Evolutionary conservation across 2,888 invertebrate genomes (phyloP), one percentile per base, ranked within the genome.

Genomic region (Lasioglossum morio): DNA sequence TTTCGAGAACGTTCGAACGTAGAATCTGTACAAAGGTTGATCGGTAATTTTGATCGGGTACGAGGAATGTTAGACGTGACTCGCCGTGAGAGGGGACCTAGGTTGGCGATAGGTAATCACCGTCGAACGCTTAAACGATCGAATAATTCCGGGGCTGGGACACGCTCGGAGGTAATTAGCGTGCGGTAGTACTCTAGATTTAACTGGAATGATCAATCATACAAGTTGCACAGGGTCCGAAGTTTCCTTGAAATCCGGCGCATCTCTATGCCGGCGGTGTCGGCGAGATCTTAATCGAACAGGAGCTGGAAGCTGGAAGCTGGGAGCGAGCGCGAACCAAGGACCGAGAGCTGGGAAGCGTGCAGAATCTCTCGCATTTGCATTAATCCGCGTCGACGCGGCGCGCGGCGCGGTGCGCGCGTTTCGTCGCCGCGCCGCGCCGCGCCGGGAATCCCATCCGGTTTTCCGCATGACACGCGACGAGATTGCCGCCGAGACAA

Each of bases 141-240:
- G 78, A 82, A 85, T 83, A 84, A 82, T 81, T 88, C 73, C 81
- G 10, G 57, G 69, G 69, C 57, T 74, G 72, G 40, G 48, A n/a
- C 60, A 40, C 72, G 63, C 60, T 37, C 72, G 46, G 43, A 66
- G 89, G 87, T 90, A 90, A 90, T 90, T 90, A 84, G 78, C 83
- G 75, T 34, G 69, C 69, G 37, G 76, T 27, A 53, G 72, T 80
- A 75, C 81, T 84, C 79, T 53, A 76, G 79, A 90, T 90, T 90
- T 82, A 85, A 88, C 72, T 82, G 60, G 83, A 73, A 73, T 77
- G 80, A 90, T 88, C 84, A 82, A 85, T 90, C 90, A 87, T 86
- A 85, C 83, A 72, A 75, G 69, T 76, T 77, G 76, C 73, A 79
- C 75, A 37, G 34, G 19, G 23, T 34, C 19, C 46, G 69, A 63